Conservation (phyloP, 1,140 invertebrate species). For the Aphis craccivora region DNA sequence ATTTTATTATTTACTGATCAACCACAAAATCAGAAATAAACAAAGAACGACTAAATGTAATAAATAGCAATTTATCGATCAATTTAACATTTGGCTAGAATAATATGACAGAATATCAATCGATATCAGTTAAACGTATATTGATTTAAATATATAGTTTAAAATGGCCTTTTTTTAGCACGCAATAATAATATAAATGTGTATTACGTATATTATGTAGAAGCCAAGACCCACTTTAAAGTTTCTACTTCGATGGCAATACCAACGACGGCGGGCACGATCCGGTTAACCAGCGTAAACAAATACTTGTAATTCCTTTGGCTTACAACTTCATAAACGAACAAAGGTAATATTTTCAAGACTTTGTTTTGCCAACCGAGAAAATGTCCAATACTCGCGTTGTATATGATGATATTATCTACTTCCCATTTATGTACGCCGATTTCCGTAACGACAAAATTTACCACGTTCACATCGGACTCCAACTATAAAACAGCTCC, state of each 20-base stretch:
- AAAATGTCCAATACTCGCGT: neutral
- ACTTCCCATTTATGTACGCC: neutral
- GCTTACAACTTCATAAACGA: constrained; percentile 38
- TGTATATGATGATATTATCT: neutral
- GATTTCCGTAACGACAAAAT: neutral
- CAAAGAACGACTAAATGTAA: neutral
- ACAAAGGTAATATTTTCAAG: constrained; percentile 45
- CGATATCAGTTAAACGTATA: neutral
- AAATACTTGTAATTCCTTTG: constrained; percentile 32
- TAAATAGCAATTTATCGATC: neutral
- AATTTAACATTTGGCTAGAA: neutral
- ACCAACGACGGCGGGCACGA: neutral
- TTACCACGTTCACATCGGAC: neutral
- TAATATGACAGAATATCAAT: neutral
- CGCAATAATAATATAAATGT: neutral
- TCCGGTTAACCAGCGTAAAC: neutral
- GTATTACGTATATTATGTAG: neutral
- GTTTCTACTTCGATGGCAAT: neutral
- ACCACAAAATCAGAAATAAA: neutral
- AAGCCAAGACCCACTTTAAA: constrained; percentile 15
- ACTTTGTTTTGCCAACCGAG: constrained; percentile 1
- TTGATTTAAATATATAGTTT: neutral
- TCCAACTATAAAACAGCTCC: neutral
- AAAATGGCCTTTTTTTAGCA: neutral
- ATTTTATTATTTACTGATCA: no score